These are phyloP conservation scores for Lepidurus couesii DNA, from an alignment of 1,140 invertebrate genomes.

Conservation along the genomic window DNA sequence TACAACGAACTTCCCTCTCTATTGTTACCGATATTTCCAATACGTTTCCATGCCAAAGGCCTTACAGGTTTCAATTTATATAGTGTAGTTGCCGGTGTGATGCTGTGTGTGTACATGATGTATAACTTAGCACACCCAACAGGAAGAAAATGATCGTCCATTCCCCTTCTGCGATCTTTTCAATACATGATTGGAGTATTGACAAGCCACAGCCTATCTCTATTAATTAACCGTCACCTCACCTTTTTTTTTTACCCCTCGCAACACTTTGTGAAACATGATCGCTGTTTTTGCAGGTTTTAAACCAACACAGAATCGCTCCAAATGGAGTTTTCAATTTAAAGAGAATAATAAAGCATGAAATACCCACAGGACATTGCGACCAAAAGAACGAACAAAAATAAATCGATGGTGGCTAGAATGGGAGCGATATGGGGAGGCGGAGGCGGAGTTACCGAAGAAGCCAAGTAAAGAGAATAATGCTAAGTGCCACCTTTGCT, in stretches of 20 bases:
- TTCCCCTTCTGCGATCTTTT: not conserved
- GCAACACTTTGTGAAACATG: not conserved
- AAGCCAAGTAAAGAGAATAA: slow-evolving; percentile 6
- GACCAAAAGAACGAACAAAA: not conserved
- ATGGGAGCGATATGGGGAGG: not conserved
- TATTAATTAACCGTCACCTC: not conserved
- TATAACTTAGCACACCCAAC: slow-evolving; percentile 1
- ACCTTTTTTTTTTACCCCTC: not conserved
- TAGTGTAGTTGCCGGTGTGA: slow-evolving; percentile 14
- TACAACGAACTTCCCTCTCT: not conserved
- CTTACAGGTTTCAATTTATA: not conserved
- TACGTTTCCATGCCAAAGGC: not conserved
- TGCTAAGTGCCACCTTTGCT: slow-evolving; percentile 21
- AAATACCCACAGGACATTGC: slow-evolving; percentile 6
- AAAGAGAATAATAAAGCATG: slow-evolving; percentile 1
- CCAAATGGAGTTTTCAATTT: not conserved
- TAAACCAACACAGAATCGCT: not conserved
- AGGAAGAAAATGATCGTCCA: not conserved
- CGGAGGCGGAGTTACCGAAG: not conserved
- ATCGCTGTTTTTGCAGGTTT: not conserved
- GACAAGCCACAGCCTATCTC: not conserved
- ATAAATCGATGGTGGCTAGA: slow-evolving; percentile 9
- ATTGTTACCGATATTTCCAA: not conserved
- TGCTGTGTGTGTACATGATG: slow-evolving; percentile 8
- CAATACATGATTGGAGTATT: slow-evolving; percentile 9